These are phyloP conservation scores for Cantharis nigra DNA, from an alignment of 2,888 invertebrate genomes.

Conservation along the genomic window DNA sequence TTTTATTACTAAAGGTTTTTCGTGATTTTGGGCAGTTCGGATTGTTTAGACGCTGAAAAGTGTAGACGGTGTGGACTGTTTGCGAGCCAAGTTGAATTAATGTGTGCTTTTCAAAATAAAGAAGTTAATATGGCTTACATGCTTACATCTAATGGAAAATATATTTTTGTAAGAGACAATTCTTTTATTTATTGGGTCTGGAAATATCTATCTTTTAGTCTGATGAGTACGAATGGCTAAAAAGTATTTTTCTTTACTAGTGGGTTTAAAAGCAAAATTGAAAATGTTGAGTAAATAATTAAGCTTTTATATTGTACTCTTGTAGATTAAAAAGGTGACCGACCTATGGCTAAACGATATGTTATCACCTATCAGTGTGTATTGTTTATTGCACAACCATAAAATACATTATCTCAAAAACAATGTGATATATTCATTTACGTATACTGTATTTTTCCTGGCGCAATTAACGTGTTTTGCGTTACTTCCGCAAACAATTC, in stretches of 20 bases:
- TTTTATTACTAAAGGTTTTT: not conserved
- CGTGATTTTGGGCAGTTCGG: not conserved
- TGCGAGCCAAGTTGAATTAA: not conserved
- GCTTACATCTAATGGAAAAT: not conserved
- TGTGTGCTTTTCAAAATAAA: not conserved
- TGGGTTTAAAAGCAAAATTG: not conserved
- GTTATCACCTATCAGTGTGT: not conserved
- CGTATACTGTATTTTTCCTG: not conserved
- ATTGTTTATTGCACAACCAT: not conserved
- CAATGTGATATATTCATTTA: not conserved
- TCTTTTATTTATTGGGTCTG: not conserved
- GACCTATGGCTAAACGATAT: not conserved
- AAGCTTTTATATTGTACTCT: not conserved
- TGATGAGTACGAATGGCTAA: not conserved
- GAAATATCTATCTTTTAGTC: not conserved
- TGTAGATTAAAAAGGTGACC: not conserved
- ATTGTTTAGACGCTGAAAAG: not conserved
- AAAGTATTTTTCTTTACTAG: not conserved
- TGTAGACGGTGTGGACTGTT: not conserved
- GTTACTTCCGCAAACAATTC: not conserved
- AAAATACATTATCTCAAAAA: not conserved
- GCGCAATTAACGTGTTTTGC: not conserved
- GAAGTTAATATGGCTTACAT: not conserved
- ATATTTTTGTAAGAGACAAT: not conserved
- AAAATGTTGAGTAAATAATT: not conserved